Base-by-base conservation (phyloP, 2,797 vertebrate genomes). In the Paguma larvata region DNA sequence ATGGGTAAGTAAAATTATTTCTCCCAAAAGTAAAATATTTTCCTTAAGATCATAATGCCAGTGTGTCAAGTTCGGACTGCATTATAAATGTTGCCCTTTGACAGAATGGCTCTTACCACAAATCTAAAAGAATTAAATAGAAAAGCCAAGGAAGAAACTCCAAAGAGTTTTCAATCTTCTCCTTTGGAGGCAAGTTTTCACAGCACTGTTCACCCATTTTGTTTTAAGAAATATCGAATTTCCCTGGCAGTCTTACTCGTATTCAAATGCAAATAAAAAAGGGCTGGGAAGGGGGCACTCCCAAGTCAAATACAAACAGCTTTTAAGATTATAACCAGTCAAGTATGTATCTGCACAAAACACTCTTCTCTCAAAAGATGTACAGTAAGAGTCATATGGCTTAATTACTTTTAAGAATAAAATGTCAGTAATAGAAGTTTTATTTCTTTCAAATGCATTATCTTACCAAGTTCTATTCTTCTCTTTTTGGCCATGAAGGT, bases 221-320 rank as follows among this genome's bases (percentile, higher is more conserved):
- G 63, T 87, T 93, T 97, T 91, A 85, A 63, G 93, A 91, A 89
- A 94, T 65, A 94, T 0, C 89, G 38, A 96, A 90, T 92, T 95
- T 96, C 80, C n/a, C 89, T 32, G 19, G 86, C 12, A 94, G 73
- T 44, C 18, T 70, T 90, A 38, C n/a, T 96, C 44, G 63, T 34
- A 91, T 51, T 91, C 59, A 97, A 94, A 96, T 62, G 59, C 72
- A 93, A 95, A 94, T 94, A 89, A 73, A 73, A 96, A 84, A 77
- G 21, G 23, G 32, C 25, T 78, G 11, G 44, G 16, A 89, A 94
- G 59, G 18, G 95, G 48, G 19, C 7, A 92, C 15, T 63, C 34
- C 21, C 27, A 91, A 34, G 25, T 46, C 48, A 91, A 93, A 79
- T 12, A 63, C 32, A 79, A 91, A 73, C 3, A 77, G 41, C 94